Evolutionary conservation across 1,140 invertebrate species (phyloP).

Genomic region (Halictus rubicundus): DNA sequence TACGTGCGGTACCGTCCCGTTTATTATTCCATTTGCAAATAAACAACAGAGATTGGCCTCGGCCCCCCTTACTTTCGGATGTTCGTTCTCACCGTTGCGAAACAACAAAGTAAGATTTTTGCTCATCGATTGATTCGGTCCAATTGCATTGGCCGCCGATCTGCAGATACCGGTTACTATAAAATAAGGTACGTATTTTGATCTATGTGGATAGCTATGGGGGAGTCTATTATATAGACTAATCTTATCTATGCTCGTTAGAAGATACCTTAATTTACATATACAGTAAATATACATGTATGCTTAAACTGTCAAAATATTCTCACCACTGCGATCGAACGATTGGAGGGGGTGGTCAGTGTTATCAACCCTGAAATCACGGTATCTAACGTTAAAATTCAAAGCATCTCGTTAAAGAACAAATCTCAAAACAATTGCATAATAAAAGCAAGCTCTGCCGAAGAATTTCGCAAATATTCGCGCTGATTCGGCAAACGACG

Average conservation of each 20-base stretch:
- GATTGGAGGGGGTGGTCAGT: neutral
- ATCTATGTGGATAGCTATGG: conserved; percentile 49
- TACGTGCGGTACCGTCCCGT: neutral
- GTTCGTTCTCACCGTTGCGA: neutral
- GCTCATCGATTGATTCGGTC: neutral
- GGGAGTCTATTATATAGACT: conserved; percentile 59
- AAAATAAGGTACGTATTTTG: conserved; percentile 59
- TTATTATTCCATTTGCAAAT: conserved; percentile 17
- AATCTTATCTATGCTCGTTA: conserved; percentile 59
- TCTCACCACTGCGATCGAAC: conserved; percentile 49
- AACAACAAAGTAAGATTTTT: neutral
- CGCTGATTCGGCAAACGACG: conserved; percentile 15
- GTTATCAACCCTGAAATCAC: conserved; percentile 27
- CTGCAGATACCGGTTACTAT: conserved; percentile 33
- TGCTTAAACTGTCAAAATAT: conserved; percentile 76
- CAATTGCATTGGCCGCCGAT: conserved; percentile 34
- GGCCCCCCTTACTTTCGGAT: neutral
- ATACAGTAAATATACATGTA: conserved; percentile 77
- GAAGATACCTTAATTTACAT: conserved; percentile 71
- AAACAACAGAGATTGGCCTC: conserved; percentile 27
- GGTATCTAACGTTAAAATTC: neutral
- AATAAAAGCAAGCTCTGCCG: conserved; percentile 1
- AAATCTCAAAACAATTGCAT: neutral
- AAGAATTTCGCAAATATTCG: neutral
- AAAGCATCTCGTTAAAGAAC: neutral